Base-by-base conservation (phyloP, 2,888 invertebrate genomes). In the Philhelius pedissequus region DNA sequence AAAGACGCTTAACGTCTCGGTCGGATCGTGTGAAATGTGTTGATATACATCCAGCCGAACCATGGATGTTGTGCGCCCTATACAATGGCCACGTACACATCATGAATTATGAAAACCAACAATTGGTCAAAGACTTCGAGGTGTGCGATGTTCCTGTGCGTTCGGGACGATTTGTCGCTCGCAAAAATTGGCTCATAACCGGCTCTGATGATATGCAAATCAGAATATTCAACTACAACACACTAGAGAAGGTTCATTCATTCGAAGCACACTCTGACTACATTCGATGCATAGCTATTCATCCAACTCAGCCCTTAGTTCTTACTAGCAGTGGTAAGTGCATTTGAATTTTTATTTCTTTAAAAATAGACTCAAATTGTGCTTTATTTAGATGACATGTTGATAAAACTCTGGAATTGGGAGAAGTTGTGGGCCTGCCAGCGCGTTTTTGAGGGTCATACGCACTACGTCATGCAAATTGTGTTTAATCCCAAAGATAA, bases 331-430 rank as follows among this genome's bases (percentile, higher is more conserved):
- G 98, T 92, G 98, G 98, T 98, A 92, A 92, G 95, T 93, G 1
- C 0, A 13, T 15, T 27, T 27, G 9, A 11, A 0, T 30, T 30
- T 30, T 30, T 3, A 18, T 11, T n/a, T 13, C 0, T 0, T 1
- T 20, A 2, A 20, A 48, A 32, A 32, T 62, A 0, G 6, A 56
- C 22, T 9, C 13, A 0, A 32, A 11, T 32, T 58, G n/a, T 15
- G 8, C 6, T 18, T 30, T 0, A 18, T 92, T 75, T 91, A 97
- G 99, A 99, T 94, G 99, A 99, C 90, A 97, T 99, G 96, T 92
- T 98, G 71, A 98, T 99, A 86, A 99, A 99, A 91, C 92, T 99
- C 78, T 99, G 99, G 99, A 99, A 99, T 91, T 99, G 99, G 99
- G 99, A 99, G 70, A 98, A 99, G 90, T 94, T 97, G 89, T 99